A percentile compares a stretch with the other conserved stretches of the same genome.
Conservation (phyloP, 1,140 invertebrate genomes). For the Gonioctena quinquepunctata region DNA sequence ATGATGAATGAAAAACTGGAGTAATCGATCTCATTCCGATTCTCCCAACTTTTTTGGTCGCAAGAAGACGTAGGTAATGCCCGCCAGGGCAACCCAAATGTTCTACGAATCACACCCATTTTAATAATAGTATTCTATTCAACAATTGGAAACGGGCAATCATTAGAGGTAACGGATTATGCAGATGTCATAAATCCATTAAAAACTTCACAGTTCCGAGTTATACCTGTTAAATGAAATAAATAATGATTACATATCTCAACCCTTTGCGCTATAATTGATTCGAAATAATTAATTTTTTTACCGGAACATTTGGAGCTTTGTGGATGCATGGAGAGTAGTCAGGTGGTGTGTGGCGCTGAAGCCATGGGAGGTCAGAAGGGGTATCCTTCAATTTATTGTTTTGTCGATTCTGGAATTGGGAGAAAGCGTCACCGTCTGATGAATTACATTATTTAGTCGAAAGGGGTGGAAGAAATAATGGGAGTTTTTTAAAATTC, state of each 20-base stretch:
- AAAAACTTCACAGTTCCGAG: neutral
- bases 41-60: too few species aligned
- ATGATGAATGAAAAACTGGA: too few species aligned
- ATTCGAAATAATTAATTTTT: neutral
- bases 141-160: neutral
- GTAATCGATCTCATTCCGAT: too few species aligned
- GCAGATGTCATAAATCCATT: neutral
- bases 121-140: neutral
- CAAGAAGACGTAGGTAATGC: too few species aligned
- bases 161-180: neutral
- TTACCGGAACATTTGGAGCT: neutral
- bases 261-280: neutral
- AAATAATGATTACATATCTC: neutral
- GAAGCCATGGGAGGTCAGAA: neutral
- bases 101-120: neutral
- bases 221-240: neutral
- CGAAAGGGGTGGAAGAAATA: too few species aligned
- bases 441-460: too few species aligned
- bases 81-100: too few species aligned
- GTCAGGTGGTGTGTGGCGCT: neutral
- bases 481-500: too few species aligned
- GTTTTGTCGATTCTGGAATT: neutral
- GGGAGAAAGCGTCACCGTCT: neutral
- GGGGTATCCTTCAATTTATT: neutral
- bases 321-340: neutral